Percentiles rank a stretch among this genome's conserved stretches.
Evolutionary conservation across 2,888 invertebrate species (phyloP).

Genomic region (Acrocera orbiculus): DNA sequence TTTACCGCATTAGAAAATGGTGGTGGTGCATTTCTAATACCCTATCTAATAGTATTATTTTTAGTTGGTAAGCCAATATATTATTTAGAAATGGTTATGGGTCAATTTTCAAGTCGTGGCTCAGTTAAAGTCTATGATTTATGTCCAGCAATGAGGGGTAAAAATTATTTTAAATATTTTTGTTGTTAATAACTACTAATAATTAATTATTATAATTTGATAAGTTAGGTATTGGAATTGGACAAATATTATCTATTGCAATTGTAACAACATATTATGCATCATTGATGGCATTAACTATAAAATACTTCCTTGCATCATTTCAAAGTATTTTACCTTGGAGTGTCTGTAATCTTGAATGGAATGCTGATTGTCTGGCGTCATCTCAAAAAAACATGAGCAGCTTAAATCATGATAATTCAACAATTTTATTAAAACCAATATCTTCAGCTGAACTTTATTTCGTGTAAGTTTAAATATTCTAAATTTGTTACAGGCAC

Average conservation of each 20-base stretch:
- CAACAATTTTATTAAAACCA: conserved; percentile 12
- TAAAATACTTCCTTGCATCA: conserved; percentile 44
- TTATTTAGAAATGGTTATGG: conserved; percentile 53
- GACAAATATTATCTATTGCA: conserved; percentile 36
- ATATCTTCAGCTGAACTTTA: conserved; percentile 30
- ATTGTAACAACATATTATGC: conserved; percentile 48
- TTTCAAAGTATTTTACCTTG: conserved; percentile 44
- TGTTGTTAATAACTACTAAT: neutral
- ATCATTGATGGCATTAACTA: conserved; percentile 44
- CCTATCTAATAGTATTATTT: conserved; percentile 43
- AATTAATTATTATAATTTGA: neutral
- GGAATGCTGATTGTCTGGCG: conserved; percentile 33
- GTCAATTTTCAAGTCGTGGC: conserved; percentile 54
- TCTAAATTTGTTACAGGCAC: no score
- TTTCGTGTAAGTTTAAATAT: conserved; percentile 29
- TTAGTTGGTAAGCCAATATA: conserved; percentile 51
- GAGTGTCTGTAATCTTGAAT: conserved; percentile 38
- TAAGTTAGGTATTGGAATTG: conserved; percentile 37
- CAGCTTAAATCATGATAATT: conserved; percentile 3
- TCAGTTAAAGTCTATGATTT: conserved; percentile 49
- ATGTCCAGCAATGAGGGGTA: conserved; percentile 53
- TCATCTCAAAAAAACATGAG: conserved; percentile 19
- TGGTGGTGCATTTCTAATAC: conserved; percentile 49
- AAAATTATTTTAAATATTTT: conserved; percentile 9
- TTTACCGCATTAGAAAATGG: conserved; percentile 49